phyloP scores from a whole-genome alignment of 2,888 invertebrate genomes.

The Calameuta filiformis region DNA sequence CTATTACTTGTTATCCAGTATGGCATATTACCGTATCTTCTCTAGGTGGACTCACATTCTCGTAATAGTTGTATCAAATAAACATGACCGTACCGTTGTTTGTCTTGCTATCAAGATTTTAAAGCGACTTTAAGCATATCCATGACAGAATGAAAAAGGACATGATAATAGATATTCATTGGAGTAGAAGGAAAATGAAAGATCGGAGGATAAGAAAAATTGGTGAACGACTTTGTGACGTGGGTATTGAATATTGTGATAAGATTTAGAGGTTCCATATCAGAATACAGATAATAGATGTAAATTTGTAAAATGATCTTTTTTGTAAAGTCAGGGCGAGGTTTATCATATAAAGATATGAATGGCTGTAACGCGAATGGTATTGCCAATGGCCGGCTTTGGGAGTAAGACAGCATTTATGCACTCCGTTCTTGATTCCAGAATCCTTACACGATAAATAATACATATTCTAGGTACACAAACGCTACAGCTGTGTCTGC shows the following conservation, averaged over 20 bases:
- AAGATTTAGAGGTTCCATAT: too few relatives aligned
- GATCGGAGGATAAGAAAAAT: too few relatives aligned
- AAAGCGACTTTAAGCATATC: constrained; percentile 47
- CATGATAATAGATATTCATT: constrained; percentile 7
- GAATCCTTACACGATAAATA: constrained; percentile 19
- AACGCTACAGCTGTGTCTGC: constrained; percentile 59
- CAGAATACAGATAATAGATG: too few relatives aligned
- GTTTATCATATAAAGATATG: too few relatives aligned
- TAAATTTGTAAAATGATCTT: too few relatives aligned
- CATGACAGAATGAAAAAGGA: constrained; percentile 45
- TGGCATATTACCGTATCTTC: constrained; percentile 1
- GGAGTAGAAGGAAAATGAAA: too few relatives aligned
- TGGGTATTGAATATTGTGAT: too few relatives aligned
- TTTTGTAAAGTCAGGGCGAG: too few relatives aligned
- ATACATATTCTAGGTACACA: constrained; percentile 43
- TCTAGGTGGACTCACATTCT: constrained; percentile 26
- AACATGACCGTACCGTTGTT: constrained; percentile 37
- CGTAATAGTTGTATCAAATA: constrained; percentile 36
- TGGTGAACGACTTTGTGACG: too few relatives aligned
- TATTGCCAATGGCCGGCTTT: constrained; percentile 1
- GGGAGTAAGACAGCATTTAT: constrained; percentile 13
- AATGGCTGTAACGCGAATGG: too few relatives aligned
- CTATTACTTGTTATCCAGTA: constrained; percentile 37
- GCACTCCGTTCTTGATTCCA: constrained; percentile 16
- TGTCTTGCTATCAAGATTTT: constrained; percentile 44